A percentile compares a stretch with the other conserved stretches of the same genome.
phyloP scores from a whole-genome alignment of 2,797 vertebrate species.

The Lates japonicus region DNA sequence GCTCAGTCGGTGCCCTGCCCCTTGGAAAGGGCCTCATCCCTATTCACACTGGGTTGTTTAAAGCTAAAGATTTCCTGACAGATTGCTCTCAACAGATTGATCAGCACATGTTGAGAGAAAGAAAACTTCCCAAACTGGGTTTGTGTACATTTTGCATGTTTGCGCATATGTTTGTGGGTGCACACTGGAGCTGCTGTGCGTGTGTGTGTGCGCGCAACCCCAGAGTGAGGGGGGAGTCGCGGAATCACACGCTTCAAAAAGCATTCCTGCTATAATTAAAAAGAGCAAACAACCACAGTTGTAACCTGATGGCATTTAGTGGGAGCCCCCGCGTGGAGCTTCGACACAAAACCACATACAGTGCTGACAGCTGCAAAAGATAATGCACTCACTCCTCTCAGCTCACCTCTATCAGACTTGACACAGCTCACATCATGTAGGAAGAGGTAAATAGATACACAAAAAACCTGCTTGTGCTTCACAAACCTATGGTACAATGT shows the following conservation, averaged over 20 bases:
- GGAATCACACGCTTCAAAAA: conserved; percentile 76
- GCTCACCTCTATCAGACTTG: conserved; percentile 69
- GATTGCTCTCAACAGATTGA: conserved; percentile 89
- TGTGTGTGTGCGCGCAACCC: conserved; percentile 33
- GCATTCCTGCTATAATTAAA: conserved; percentile 72
- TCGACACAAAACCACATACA: conserved; percentile 65
- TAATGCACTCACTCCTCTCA: conserved; percentile 68
- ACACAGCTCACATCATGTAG: conserved; percentile 59
- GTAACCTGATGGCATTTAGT: conserved; percentile 79
- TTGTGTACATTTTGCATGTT: conserved; percentile 51
- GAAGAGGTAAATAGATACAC: conserved; percentile 60
- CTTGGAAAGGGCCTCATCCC: conserved; percentile 83
- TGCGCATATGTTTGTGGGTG: conserved; percentile 38
- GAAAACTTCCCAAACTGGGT: conserved; percentile 74
- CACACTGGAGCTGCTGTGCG: neutral
- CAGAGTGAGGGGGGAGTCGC: conserved; percentile 48
- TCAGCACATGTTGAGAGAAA: conserved; percentile 84
- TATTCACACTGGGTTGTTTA: conserved; percentile 82
- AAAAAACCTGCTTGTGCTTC: conserved; percentile 50
- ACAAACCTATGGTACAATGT: conserved; percentile 20
- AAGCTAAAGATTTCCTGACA: conserved; percentile 90
- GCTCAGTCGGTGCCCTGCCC: conserved; percentile 85
- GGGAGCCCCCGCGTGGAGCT: conserved; percentile 54
- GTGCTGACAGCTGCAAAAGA: conserved; percentile 80
- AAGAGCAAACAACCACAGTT: conserved; percentile 74